Evolutionary conservation across 2,797 vertebrate species (phyloP), one percentile per base, ranked within the genome.

Genomic region (Numenius phaeopus): DNA sequence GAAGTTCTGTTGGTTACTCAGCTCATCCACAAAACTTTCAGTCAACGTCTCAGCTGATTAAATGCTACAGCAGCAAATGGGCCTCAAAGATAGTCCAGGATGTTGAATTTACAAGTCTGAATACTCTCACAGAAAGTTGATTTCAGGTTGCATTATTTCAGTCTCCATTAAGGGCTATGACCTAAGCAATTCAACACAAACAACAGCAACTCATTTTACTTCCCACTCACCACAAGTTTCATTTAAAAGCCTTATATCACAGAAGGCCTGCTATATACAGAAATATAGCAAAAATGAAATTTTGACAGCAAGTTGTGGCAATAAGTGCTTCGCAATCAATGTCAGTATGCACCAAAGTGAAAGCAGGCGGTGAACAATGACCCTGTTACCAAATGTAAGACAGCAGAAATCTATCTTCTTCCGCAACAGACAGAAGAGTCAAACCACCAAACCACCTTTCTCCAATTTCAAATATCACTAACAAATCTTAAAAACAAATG

Each of bases 321-420:
- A 76, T 79, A 83, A 95, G 81, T 92, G 94, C 92, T 91, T 96
- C 90, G 81, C 87, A 94, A 93, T 95, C 94, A 86, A 80, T 69
- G 84, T 94, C 92, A 92, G 84, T 15, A 47, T 37, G 71, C 66
- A 90, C 57, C 72, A 30, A 46, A 92, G 80, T 37, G 80, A 89
- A 88, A 95, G 85, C 92, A 97, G 94, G 92, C 83, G 94, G 92
- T 90, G 90, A 97, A 84, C 93, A 65, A 96, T 70, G 97, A 92
- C 70, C 87, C 84, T 59, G 87, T 64, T 94, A 79, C 34, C 88
- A 85, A 78, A 90, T 14, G 16, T 58, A 47, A 79, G 58, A 34
- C 24, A 91, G 72, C 82, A 95, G 64, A 66, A 95, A 94, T 86
- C 34, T 55, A 54, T 88, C 75, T 39, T 87, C 69, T 88, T 86